These are phyloP conservation scores for Microtus montanus DNA, from an alignment of 2,113 vertebrate species.

Conservation along the genomic window DNA sequence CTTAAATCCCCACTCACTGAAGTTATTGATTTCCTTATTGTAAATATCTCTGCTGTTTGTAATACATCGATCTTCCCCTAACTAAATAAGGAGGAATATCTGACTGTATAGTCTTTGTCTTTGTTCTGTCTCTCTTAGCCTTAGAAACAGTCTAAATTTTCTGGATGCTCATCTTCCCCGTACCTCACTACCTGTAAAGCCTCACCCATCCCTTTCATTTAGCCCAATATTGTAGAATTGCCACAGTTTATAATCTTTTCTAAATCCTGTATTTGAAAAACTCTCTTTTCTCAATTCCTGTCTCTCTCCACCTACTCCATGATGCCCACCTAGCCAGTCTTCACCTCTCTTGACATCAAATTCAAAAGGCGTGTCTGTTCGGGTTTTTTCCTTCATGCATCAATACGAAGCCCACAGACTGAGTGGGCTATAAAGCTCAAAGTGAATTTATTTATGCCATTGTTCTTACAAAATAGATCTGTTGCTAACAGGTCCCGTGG, in stretches of 20 bases:
- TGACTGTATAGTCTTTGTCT: not conserved
- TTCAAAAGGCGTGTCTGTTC: conserved; percentile 35
- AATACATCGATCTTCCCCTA: not conserved
- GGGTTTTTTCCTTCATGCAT: conserved; percentile 7
- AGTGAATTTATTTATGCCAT: conserved; percentile 60
- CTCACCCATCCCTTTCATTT: not conserved
- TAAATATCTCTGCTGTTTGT: conserved; percentile 7
- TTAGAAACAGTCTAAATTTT: not conserved
- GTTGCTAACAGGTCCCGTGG: conserved; percentile 59
- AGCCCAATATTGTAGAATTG: fast-evolving
- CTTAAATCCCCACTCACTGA: not conserved
- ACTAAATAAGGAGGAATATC: not conserved
- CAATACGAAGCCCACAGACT: not conserved
- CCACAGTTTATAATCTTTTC: not conserved
- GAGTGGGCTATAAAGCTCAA: conserved; percentile 16
- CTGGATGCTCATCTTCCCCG: not conserved
- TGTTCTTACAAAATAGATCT: conserved; percentile 66
- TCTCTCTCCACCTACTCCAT: not conserved
- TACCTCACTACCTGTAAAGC: not conserved
- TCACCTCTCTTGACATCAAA: conserved; percentile 36
- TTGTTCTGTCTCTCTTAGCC: not conserved
- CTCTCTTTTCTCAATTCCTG: not conserved
- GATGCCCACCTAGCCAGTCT: not conserved
- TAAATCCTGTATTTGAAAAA: not conserved
- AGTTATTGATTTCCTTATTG: not conserved